Base-by-base conservation (phyloP, 2,113 vertebrate genomes). In the Podilymbus podiceps region DNA sequence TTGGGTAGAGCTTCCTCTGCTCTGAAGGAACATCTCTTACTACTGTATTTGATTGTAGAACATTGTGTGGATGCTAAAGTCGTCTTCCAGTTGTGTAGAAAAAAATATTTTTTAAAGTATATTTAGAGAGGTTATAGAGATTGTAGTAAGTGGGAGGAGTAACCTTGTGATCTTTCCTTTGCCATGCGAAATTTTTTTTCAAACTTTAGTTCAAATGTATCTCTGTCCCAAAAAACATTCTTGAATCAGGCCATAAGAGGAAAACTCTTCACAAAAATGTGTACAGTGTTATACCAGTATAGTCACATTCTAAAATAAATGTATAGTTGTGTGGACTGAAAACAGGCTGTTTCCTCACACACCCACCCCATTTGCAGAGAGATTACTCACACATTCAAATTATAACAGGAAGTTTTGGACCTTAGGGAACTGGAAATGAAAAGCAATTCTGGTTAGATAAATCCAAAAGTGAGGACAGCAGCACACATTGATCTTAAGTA, bases 381-480 rank as follows among this genome's bases (percentile, higher is more conserved):
- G 53, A 53, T 88, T 63, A 25, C 33, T 80, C 35, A 9, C 13
- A 12, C 0, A 0, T 88, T 85, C 0, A 1, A 62, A 60, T 60
- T 58, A 62, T 85, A 53, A 62, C n/a, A 85, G 58, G 22, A 94
- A 47, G 12, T 66, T 91, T 62, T 79, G 53, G 63, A 74, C 52
- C 53, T 83, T 56, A 19, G 31, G 30, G 40, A 68, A 47, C 42
- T 81, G 72, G 64, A 77, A 93, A 78, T 71, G 15, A 71, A 81
- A 33, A 27, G 2, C 15, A 58, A 0, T 59, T 88, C 47, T 73
- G 20, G 22, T 62, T 58, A 76, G 50, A 21, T 56, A 69, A 80
- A 85, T 82, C 27, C 15, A 49, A 7, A 85, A 79, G 35, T 53
- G 58, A 66, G 40, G 20, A 33, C 50, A 90, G 30, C 33, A 76